phyloP scores from a whole-genome alignment of 2,888 invertebrate genomes.

The Pseudococcus jackbeardsleyi region DNA sequence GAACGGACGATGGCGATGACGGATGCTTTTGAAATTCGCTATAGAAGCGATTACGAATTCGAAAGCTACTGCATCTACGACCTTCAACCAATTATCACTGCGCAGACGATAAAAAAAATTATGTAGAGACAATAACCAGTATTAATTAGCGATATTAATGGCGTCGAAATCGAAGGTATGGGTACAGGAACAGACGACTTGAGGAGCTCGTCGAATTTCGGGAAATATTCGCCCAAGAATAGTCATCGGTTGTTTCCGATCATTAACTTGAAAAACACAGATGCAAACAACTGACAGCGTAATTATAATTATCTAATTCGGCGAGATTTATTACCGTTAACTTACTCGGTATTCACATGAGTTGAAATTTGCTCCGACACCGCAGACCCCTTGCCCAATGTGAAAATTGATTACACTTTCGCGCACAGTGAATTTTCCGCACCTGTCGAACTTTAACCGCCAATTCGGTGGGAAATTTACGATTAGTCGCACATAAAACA shows the following conservation, averaged over 20 bases:
- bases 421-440: slow-evolving; percentile 6
- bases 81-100: slow-evolving; percentile 51
- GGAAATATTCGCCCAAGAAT: not conserved
- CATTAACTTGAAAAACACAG: not conserved
- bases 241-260: not conserved
- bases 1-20: not conserved
- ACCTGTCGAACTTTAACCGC: slow-evolving; percentile 23
- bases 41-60: not conserved
- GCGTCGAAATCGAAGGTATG: slow-evolving; percentile 24
- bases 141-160: slow-evolving; percentile 54
- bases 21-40: not conserved
- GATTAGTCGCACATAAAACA: not conserved
- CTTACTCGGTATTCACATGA: slow-evolving; percentile 45
- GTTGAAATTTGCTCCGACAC: slow-evolving; percentile 19
- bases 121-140: slow-evolving; percentile 49
- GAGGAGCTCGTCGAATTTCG: not conserved
- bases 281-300: slow-evolving; percentile 24
- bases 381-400: not conserved
- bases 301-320: slow-evolving; percentile 9
- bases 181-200: not conserved
- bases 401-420: not conserved
- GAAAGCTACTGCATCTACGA: slow-evolving; percentile 11
- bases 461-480: not conserved
- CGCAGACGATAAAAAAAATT: slow-evolving; percentile 54
- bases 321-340: slow-evolving; percentile 14